phyloP scores from a whole-genome alignment of 2,797 vertebrate genomes.

The Sciurus vulgaris region DNA sequence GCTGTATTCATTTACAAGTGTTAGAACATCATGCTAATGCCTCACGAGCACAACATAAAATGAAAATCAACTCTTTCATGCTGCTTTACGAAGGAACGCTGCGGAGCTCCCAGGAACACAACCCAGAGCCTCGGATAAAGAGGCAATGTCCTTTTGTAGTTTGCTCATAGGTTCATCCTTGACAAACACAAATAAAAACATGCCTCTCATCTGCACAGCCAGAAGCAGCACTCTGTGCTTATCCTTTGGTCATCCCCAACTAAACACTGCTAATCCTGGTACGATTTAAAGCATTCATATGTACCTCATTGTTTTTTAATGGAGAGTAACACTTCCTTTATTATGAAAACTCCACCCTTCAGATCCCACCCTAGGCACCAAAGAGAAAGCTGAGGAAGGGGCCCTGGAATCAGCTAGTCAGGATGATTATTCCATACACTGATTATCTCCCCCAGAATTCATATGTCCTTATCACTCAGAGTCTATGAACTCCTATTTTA shows the following conservation, averaged over 20 bases:
- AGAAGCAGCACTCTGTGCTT: slow-evolving; percentile 64
- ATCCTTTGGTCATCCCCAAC: slow-evolving; percentile 69
- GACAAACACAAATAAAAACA: slow-evolving; percentile 82
- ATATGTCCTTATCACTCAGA: not conserved
- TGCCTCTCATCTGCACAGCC: slow-evolving; percentile 28
- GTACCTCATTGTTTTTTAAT: slow-evolving; percentile 61
- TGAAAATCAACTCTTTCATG: slow-evolving; percentile 94
- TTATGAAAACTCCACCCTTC: slow-evolving; percentile 10
- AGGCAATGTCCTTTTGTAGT: slow-evolving; percentile 86
- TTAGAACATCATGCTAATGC: slow-evolving; percentile 99
- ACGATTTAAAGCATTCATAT: slow-evolving; percentile 55
- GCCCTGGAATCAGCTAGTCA: not conserved
- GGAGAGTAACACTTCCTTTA: slow-evolving; percentile 20
- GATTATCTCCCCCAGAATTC: not conserved
- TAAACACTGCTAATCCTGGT: slow-evolving; percentile 71
- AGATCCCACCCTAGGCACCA: not conserved
- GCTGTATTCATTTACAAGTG: slow-evolving; percentile 99
- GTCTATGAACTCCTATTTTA: slow-evolving; percentile 42
- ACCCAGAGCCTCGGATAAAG: slow-evolving; percentile 86
- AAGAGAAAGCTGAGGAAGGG: not conserved
- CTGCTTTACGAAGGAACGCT: slow-evolving; percentile 90
- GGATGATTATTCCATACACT: not conserved
- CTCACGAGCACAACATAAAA: slow-evolving; percentile 96
- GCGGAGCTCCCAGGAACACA: slow-evolving; percentile 88
- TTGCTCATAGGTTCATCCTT: slow-evolving; percentile 80